phyloP scores from a whole-genome alignment of 1,140 invertebrate genomes.

The Drosophila simulans region DNA sequence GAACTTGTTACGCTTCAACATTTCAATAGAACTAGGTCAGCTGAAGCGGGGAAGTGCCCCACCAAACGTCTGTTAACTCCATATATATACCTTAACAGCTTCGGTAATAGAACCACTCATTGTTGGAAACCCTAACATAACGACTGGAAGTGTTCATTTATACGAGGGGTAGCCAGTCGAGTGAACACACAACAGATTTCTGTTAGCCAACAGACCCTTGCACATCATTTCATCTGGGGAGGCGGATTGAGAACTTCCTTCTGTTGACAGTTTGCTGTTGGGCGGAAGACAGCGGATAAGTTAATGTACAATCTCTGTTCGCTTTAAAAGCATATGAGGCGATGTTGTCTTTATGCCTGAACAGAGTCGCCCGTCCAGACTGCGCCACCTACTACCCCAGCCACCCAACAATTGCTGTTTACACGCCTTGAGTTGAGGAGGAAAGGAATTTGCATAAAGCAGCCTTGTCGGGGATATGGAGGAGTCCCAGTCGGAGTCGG shows the following conservation, averaged over 20 bases:
- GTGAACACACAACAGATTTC: constrained; percentile 35
- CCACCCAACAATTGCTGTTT: constrained; percentile 30
- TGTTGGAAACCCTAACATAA: background rate
- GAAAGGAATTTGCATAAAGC: constrained; percentile 69
- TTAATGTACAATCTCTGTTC: constrained; percentile 80
- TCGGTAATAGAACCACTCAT: background rate
- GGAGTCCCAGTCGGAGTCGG: constrained; percentile 12
- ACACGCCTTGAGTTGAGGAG: constrained; percentile 23
- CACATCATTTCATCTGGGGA: constrained; percentile 10
- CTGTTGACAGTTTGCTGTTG: constrained; percentile 47
- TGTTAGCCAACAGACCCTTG: background rate
- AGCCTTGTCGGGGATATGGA: constrained; percentile 20
- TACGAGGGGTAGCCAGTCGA: constrained; percentile 32
- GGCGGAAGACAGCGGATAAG: constrained; percentile 54
- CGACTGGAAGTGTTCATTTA: constrained; percentile 69
- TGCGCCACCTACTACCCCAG: background rate
- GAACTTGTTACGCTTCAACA: background rate
- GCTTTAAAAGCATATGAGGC: constrained; percentile 74
- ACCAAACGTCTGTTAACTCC: background rate
- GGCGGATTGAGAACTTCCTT: constrained; percentile 10
- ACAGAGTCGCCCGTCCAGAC: constrained; percentile 29
- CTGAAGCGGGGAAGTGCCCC: background rate
- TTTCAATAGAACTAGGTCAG: constrained; percentile 14
- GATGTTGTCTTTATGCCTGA: constrained; percentile 77
- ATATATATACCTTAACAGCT: background rate